phyloP scores from a whole-genome alignment of 2,888 invertebrate species.

The Calliphora vomitoria region DNA sequence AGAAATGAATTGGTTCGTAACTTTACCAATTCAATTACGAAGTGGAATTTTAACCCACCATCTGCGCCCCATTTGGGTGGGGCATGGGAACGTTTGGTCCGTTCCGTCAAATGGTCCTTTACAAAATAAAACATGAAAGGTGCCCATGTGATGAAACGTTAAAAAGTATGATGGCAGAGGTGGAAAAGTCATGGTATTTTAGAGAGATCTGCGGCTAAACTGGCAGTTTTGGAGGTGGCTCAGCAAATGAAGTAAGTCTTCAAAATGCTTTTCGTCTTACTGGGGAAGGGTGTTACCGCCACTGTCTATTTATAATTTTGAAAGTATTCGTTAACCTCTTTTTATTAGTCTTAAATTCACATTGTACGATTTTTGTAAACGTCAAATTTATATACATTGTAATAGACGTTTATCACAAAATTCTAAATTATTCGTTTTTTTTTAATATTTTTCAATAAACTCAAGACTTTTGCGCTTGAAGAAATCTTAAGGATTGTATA shows the following conservation, averaged over 20 bases:
- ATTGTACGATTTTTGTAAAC: no score
- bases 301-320: background rate
- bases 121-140: conserved; percentile 51
- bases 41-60: conserved; percentile 75
- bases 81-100: conserved; percentile 13
- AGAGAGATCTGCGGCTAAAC: conserved; percentile 18
- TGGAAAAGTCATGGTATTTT: conserved; percentile 43
- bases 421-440: no score
- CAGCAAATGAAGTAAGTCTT: background rate
- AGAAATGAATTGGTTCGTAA: conserved; percentile 35
- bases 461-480: no score
- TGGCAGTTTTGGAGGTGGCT: conserved; percentile 21
- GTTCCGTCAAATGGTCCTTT: conserved; percentile 68
- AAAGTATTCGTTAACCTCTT: no score
- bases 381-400: no score
- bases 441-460: no score
- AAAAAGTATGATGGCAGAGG: conserved; percentile 40
- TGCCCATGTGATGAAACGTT: no score
- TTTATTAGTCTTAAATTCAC: no score
- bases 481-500: no score
- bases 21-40: conserved; percentile 18
- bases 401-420: no score
- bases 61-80: conserved; percentile 71
- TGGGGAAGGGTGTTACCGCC: conserved; percentile 12
- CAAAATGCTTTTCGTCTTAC: conserved; percentile 14